phyloP scores from a whole-genome alignment of 1,140 invertebrate genomes.

The Bicyclus anynana region DNA sequence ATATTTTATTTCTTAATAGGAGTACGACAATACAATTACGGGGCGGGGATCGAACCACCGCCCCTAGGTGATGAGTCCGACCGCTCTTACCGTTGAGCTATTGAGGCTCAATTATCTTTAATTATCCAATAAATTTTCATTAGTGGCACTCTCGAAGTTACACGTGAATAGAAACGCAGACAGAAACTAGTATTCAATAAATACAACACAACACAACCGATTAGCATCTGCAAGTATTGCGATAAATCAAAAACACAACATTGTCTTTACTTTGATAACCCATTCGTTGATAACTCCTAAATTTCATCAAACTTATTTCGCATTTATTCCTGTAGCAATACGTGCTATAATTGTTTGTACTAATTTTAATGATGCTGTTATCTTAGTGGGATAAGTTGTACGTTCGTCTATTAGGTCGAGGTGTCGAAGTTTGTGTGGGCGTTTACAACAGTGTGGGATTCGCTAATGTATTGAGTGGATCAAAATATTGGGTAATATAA shows the following conservation, averaged over 20 bases:
- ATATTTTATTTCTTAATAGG: too few species aligned
- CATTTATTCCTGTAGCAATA: neutral
- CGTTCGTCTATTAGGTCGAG: conserved; percentile 9
- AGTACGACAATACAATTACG: too few species aligned
- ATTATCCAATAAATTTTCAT: too few species aligned
- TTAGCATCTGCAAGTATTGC: conserved; percentile 14
- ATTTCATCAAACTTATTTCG: neutral
- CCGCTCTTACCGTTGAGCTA: too few species aligned
- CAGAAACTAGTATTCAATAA: neutral
- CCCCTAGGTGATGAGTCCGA: too few species aligned
- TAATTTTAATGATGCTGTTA: conserved; percentile 4
- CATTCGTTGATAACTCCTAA: neutral
- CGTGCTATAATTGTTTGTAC: neutral
- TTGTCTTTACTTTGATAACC: neutral
- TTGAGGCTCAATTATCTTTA: too few species aligned
- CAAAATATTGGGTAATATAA: conserved; percentile 22
- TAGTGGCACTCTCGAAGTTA: too few species aligned
- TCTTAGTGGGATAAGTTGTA: conserved; percentile 2
- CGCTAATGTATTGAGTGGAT: conserved; percentile 24
- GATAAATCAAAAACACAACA: conserved; percentile 20
- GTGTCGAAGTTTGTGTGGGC: conserved; percentile 21
- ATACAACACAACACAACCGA: conserved; percentile 4
- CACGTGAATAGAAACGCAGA: too few species aligned
- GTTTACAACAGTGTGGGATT: conserved; percentile 25
- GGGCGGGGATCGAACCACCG: too few species aligned